These are phyloP conservation scores for Anseranas semipalmata DNA, from an alignment of 2,113 vertebrate genomes.

Conservation along the genomic window DNA sequence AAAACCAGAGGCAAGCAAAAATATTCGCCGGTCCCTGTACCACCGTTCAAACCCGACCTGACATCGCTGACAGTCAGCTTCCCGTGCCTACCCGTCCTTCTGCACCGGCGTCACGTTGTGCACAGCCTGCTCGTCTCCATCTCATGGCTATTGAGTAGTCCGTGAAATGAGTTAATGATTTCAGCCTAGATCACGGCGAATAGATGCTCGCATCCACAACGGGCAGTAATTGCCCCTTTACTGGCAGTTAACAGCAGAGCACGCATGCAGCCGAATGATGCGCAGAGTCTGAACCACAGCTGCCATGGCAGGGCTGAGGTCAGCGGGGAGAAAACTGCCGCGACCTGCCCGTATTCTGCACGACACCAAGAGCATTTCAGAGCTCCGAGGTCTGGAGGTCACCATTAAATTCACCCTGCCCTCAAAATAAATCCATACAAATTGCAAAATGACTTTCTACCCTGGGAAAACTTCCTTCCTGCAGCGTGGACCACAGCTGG, in stretches of 20 bases:
- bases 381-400: background rate
- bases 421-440: background rate
- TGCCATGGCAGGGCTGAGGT: too few species aligned
- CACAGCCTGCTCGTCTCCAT: background rate
- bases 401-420: background rate
- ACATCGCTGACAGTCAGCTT: background rate
- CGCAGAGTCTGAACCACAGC: background rate
- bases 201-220: background rate
- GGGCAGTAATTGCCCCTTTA: background rate
- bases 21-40: background rate
- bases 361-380: accelerated
- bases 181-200: background rate
- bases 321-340: background rate
- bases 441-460: background rate
- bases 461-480: background rate
- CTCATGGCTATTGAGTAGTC: background rate
- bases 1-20: background rate
- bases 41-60: background rate
- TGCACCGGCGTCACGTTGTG: accelerated
- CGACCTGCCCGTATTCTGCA: accelerated
- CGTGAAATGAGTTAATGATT: background rate
- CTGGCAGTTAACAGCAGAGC: background rate
- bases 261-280: background rate
- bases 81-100: accelerated
- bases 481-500: accelerated